Conservation (phyloP, 2,797 vertebrate species). For the Coendou prehensilis region DNA sequence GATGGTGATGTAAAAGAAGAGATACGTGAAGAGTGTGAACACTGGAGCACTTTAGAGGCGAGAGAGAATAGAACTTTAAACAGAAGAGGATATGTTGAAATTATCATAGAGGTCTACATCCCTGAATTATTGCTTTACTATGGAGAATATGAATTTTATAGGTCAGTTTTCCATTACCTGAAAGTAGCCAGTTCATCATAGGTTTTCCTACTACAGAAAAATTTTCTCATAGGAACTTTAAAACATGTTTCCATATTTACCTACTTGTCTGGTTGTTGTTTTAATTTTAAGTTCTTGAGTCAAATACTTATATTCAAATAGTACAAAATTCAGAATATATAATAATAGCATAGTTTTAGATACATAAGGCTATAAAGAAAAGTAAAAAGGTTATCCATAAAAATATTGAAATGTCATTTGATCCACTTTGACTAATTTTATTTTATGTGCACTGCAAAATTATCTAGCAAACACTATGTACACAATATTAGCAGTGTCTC, state of each 20-base stretch:
- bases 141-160: background rate
- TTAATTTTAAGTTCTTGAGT: background rate
- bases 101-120: background rate
- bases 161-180: background rate
- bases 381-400: background rate
- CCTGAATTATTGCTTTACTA: background rate
- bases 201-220: background rate
- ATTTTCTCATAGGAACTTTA: background rate
- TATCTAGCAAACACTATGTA: background rate
- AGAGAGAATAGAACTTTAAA: background rate
- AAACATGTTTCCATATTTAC: background rate
- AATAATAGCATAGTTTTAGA: background rate
- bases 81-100: background rate
- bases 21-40: background rate
- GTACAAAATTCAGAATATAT: background rate
- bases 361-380: background rate
- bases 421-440: background rate
- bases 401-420: background rate
- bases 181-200: background rate
- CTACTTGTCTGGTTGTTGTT: background rate
- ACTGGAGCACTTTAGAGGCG: background rate
- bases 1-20: background rate
- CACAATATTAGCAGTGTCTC: background rate
- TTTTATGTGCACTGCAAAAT: background rate
- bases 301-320: background rate